These are phyloP conservation scores for Aphelinus atriplicis DNA, from an alignment of 1,140 invertebrate species.

Conservation along the genomic window DNA sequence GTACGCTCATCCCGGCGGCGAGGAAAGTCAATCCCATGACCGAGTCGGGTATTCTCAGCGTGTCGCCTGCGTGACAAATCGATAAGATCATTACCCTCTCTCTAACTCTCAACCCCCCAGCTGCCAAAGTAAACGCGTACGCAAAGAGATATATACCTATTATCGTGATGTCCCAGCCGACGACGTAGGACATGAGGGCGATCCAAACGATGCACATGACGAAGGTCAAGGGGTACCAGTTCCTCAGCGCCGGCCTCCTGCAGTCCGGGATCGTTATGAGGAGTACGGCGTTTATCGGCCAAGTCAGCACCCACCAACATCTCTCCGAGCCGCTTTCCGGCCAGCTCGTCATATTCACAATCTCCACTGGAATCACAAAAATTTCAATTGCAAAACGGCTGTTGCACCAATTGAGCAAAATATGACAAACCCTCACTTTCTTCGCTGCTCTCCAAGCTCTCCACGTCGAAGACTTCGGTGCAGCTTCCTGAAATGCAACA, in stretches of 20 bases:
- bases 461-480: conserved; percentile 42
- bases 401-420: no score
- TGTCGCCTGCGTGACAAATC: conserved; percentile 66
- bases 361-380: conserved; percentile 59
- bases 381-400: not conserved
- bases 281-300: conserved; percentile 78
- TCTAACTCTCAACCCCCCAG: not conserved
- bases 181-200: conserved; percentile 71
- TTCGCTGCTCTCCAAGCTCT: conserved; percentile 45
- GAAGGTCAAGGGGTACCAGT: conserved; percentile 72
- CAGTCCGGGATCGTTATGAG: conserved; percentile 83
- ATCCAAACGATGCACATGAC: conserved; percentile 76
- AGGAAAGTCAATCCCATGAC: conserved; percentile 88
- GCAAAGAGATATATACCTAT: conserved; percentile 67
- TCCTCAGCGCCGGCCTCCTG: conserved; percentile 64
- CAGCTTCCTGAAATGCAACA: conserved; percentile 38
- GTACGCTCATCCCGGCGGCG: conserved; percentile 85
- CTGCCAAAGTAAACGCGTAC: not conserved
- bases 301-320: conserved; percentile 76
- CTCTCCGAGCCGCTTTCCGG: conserved; percentile 64
- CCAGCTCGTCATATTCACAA: conserved; percentile 70
- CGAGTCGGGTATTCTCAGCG: conserved; percentile 74
- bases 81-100: not conserved
- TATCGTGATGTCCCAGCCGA: conserved; percentile 78
- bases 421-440: not conserved